A percentile compares a stretch with the other conserved stretches of the same genome.
Evolutionary conservation across 1,140 invertebrate species (phyloP).

Genomic region (Pseudomyrmex cubaensis): DNA sequence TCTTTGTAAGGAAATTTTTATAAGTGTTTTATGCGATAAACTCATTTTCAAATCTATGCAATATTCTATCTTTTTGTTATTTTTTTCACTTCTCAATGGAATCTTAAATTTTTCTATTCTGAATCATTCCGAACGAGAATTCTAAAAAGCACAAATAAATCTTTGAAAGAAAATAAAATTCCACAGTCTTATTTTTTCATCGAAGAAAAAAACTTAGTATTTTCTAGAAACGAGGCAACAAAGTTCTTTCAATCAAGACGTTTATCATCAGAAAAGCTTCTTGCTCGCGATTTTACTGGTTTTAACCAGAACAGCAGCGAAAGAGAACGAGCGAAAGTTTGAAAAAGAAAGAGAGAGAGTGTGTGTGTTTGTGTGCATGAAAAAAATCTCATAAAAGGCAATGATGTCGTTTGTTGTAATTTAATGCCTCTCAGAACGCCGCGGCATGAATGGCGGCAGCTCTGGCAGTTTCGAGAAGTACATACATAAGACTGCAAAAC

Average conservation of each 20-base stretch:
- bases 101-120: no score
- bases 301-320: not conserved
- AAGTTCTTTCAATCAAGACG: not conserved
- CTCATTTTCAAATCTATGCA: no score
- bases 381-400: slow-evolving; percentile 53
- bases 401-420: slow-evolving; percentile 51
- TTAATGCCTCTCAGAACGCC: slow-evolving; percentile 43
- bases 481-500: slow-evolving; percentile 39
- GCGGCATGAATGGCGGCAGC: slow-evolving; percentile 18
- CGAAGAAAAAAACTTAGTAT: not conserved
- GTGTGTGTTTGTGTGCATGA: not conserved
- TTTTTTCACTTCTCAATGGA: no score
- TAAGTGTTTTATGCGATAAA: no score
- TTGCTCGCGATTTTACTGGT: slow-evolving; percentile 5
- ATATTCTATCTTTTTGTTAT: no score
- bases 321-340: no score
- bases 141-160: no score
- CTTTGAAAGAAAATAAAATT: not conserved
- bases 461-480: slow-evolving; percentile 42
- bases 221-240: not conserved
- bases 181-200: not conserved
- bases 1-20: no score
- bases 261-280: not conserved
- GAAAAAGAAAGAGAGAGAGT: no score
- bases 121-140: no score